phyloP scores from a whole-genome alignment of 1,140 invertebrate genomes.

The Drosophila mojavensis region DNA sequence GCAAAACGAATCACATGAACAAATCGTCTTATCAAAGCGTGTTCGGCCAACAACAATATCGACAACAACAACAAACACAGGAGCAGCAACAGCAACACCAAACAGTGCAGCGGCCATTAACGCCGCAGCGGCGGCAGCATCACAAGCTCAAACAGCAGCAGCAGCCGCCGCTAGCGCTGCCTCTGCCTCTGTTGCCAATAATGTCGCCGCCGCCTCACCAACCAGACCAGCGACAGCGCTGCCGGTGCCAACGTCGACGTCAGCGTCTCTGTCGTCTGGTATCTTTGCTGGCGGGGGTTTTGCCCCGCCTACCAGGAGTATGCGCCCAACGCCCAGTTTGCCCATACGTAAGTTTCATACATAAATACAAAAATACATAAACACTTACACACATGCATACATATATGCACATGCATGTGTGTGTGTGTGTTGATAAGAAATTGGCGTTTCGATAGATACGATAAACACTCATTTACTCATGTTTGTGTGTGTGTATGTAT shows the following conservation, averaged over 20 bases:
- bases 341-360: conserved; percentile 54
- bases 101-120: conserved; percentile 24
- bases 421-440: conserved; percentile 41
- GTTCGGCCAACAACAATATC: conserved; percentile 52
- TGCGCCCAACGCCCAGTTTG: conserved; percentile 59
- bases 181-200: background rate
- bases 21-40: conserved; percentile 67
- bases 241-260: conserved; percentile 24
- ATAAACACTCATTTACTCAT: conserved; percentile 19
- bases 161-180: conserved; percentile 8
- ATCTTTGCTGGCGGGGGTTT: conserved; percentile 44
- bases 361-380: too few species aligned
- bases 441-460: conserved; percentile 57
- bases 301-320: conserved; percentile 48
- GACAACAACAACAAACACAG: conserved; percentile 14
- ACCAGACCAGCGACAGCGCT: conserved; percentile 29
- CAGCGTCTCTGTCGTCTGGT: conserved; percentile 24
- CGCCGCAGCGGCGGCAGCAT: conserved; percentile 46
- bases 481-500: background rate
- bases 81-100: conserved; percentile 17
- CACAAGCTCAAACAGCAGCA: conserved; percentile 1
- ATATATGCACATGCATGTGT: conserved; percentile 1
- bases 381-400: too few species aligned
- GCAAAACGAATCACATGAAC: conserved; percentile 86
- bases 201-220: conserved; percentile 25